Evolutionary conservation across 2,797 vertebrate genomes (phyloP).

Genomic region (Peromyscus attwateri): DNA sequence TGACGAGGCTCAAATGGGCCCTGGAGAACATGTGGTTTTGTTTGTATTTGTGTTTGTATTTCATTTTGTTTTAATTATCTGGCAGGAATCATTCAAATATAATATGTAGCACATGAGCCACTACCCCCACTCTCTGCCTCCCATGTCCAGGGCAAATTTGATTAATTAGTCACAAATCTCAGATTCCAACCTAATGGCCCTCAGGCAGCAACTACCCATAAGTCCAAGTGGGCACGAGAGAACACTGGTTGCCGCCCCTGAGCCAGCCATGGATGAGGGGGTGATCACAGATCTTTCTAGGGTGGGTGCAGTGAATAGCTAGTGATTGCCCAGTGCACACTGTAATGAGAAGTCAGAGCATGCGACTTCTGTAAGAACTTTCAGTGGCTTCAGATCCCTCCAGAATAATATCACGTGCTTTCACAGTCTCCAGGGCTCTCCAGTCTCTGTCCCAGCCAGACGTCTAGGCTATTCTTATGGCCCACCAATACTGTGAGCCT

Average conservation of each 20-base stretch:
- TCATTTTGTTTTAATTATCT: slow-evolving; percentile 62
- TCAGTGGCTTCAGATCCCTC: not conserved
- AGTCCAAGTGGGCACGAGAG: not conserved
- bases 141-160: not conserved
- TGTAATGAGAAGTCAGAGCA: not conserved
- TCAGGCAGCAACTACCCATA: not conserved
- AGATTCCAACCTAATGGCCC: not conserved
- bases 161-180: slow-evolving; percentile 40
- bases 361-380: not conserved
- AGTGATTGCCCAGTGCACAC: not conserved
- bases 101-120: slow-evolving; percentile 58
- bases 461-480: not conserved
- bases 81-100: slow-evolving; percentile 48
- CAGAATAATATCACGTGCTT: not conserved
- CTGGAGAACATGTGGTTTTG: slow-evolving; percentile 71
- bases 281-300: not conserved
- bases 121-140: not conserved
- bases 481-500: not conserved
- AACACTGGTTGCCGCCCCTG: not conserved
- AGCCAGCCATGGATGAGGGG: not conserved
- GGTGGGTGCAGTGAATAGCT: not conserved
- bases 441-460: not conserved
- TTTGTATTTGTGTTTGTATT: slow-evolving; percentile 71
- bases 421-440: not conserved
- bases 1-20: not conserved